Percentiles rank a stretch among this genome's conserved stretches.
Conservation (phyloP, 1,140 invertebrate species). For the Polypedilum vanderplanki region DNA sequence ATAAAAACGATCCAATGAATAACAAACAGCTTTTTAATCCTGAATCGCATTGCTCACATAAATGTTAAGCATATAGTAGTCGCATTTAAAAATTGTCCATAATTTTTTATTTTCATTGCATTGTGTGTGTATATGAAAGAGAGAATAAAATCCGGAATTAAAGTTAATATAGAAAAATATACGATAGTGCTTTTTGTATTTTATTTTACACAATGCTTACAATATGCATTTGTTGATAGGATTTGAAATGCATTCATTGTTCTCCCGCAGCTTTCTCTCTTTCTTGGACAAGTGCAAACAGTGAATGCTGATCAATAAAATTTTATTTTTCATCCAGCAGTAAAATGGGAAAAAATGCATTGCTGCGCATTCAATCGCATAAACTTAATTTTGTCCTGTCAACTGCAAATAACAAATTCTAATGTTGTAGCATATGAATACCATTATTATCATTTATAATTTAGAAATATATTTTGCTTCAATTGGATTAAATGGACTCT, state of each 20-base stretch:
- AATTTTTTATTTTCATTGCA: conserved; percentile 22
- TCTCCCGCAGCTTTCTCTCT: too few relatives aligned
- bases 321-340: not conserved
- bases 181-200: too few relatives aligned
- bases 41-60: not conserved
- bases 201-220: too few relatives aligned
- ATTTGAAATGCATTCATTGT: too few relatives aligned
- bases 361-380: not conserved
- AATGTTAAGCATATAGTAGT: not conserved
- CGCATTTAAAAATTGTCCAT: conserved; percentile 4
- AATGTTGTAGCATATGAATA: not conserved
- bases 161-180: not conserved
- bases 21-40: conserved; percentile 26
- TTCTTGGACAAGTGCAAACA: not conserved
- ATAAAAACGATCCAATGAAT: conserved; percentile 21
- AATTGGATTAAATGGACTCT: conserved; percentile 28
- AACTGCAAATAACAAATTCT: not conserved
- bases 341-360: not conserved
- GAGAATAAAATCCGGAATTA: conserved; percentile 25
- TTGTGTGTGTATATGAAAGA: not conserved
- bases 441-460: conserved; percentile 23
- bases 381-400: conserved; percentile 1
- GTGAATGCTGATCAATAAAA: conserved; percentile 4
- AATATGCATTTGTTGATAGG: too few relatives aligned
- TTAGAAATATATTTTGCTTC: conserved; percentile 24